Percentiles rank a stretch among this genome's conserved stretches.
These are phyloP conservation scores for Meteorus colon DNA, from an alignment of 2,888 invertebrate genomes.

Conservation along the genomic window DNA sequence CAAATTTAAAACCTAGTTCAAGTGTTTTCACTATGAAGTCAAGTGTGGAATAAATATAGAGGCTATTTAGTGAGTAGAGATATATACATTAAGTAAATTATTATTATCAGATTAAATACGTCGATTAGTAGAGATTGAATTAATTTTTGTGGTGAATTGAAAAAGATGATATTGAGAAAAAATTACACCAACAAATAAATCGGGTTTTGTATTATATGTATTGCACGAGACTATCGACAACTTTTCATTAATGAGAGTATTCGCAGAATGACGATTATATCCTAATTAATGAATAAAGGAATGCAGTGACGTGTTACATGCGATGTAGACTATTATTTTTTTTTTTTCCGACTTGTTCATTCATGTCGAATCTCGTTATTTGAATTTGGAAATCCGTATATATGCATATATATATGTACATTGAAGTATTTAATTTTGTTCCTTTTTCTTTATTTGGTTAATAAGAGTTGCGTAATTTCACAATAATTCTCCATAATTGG, in stretches of 20 bases:
- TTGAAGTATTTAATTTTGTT: constrained; percentile 2
- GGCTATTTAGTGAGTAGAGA: constrained; percentile 66
- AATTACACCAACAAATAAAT: constrained; percentile 8
- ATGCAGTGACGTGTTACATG: constrained; percentile 22
- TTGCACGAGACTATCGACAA: constrained; percentile 33
- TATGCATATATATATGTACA: not conserved
- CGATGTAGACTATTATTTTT: not conserved
- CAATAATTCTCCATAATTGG: not conserved
- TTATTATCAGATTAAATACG: constrained; percentile 41
- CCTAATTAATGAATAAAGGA: constrained; percentile 23
- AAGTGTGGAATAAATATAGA: constrained; percentile 59
- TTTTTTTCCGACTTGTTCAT: not conserved
- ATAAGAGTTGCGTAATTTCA: not conserved
- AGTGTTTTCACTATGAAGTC: constrained; percentile 36
- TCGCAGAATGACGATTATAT: not conserved
- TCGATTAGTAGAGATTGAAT: constrained; percentile 29
- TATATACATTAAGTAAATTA: constrained; percentile 46
- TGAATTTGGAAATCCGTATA: not conserved
- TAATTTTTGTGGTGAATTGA: constrained; percentile 34
- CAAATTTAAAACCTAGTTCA: constrained; percentile 29
- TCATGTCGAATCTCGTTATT: not conserved
- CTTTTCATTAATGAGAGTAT: constrained; percentile 30
- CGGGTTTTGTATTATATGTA: constrained; percentile 28
- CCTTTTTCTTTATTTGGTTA: not conserved
- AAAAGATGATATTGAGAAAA: not conserved